phyloP scores from a whole-genome alignment of 2,797 vertebrate species.

The Sphenodon punctatus region DNA sequence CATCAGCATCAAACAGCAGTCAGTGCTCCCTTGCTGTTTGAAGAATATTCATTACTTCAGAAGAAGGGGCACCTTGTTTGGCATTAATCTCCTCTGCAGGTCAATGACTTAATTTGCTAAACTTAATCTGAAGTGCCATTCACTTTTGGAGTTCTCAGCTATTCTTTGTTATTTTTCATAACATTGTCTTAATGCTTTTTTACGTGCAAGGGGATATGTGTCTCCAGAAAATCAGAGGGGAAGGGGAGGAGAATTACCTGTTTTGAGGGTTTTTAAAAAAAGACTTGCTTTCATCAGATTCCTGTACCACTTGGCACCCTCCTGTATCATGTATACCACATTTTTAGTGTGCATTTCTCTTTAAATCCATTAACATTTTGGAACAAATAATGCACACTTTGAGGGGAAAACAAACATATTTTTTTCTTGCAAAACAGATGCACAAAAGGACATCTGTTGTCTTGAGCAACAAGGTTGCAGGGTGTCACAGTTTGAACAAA shows the following conservation, averaged over 20 bases:
- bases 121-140: conserved; percentile 89
- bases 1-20: conserved; percentile 90
- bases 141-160: conserved; percentile 68
- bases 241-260: neutral
- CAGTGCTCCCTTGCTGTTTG: conserved; percentile 82
- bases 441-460: conserved; percentile 4
- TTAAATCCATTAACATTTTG: neutral
- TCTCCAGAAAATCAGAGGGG: conserved; percentile 72
- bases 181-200: conserved; percentile 79
- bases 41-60: conserved; percentile 94
- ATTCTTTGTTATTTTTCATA: conserved; percentile 85
- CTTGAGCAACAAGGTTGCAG: conserved; percentile 4
- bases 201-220: conserved; percentile 74
- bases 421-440: conserved; percentile 12
- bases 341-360: neutral
- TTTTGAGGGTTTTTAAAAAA: neutral
- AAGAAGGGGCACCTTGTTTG: conserved; percentile 96
- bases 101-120: conserved; percentile 96
- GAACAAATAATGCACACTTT: neutral
- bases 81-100: conserved; percentile 94
- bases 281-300: conserved; percentile 24
- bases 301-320: neutral
- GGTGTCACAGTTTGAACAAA: conserved; percentile 38
- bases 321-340: neutral
- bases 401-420: neutral